Base-by-base conservation (phyloP, 1,140 invertebrate genomes). In the Brachionus asplanchnoidis region DNA sequence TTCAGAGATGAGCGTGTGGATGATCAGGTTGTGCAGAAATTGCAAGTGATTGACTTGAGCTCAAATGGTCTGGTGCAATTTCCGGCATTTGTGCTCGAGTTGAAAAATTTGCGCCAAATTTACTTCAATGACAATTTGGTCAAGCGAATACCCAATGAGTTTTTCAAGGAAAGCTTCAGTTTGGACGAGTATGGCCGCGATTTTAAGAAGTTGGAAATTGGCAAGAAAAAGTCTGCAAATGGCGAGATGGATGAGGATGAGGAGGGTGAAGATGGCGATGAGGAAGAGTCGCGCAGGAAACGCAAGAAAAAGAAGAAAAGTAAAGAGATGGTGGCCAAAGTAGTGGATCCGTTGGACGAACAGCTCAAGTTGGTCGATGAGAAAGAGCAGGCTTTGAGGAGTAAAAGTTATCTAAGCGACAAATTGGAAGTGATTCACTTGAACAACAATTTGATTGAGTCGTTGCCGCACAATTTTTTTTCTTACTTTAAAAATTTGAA, bases 111-210 rank as follows among this genome's bases (percentile, higher is more conserved):
- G 36, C 70, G 68, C 40, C 14, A 53, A 50, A 28, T 84, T 53
- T 84, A 70, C 66, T 75, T 84, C 26, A 84, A 84, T 42, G 65
- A 44, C 2, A 84, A 84, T 75, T 60, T 68, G 20, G 5, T 84
- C 1, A 46, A 46, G 26, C 23, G 40, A 28, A 84, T 84, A 42
- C 82, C 82, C 4, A 60, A 65, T 8, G 28, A 60, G 9, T 68
- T 82, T 60, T 82, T 73, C 36, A 73, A 82, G 9, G 79, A 65
- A 12, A 68, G n/a, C 20, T 60, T 68, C 5, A 42, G 4, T 20
- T 7, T 44, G 6, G 36, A 60, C 1, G 53, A 82, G 1, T 44
- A 82, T n/a, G 28, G 65, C 1, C 20, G 9, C 7, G 7, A 12
- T 44, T 82, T 82, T 40, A 46, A 82, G 26, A 60, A 82, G 32